These are phyloP conservation scores for Zophobas morio DNA, from an alignment of 1,140 invertebrate species.

Conservation along the genomic window DNA sequence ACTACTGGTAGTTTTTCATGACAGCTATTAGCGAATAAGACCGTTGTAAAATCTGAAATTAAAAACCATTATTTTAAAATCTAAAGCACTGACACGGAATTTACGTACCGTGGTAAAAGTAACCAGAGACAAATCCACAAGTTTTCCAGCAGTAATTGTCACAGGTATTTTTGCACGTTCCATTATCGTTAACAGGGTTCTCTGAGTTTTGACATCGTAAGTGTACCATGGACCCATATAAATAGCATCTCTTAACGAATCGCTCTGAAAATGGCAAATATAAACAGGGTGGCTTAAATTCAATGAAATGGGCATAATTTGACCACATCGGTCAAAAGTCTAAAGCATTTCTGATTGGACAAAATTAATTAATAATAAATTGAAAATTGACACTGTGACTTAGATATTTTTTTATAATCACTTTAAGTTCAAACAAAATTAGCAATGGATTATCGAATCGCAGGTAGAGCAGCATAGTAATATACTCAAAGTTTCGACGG, in stretches of 20 bases:
- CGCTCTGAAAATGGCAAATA: constrained; percentile 46
- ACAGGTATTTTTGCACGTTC: constrained; percentile 49
- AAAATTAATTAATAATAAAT: no score
- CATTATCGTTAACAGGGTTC: constrained; percentile 49
- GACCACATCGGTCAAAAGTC: no score
- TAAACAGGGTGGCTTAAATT: background rate
- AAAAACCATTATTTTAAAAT: constrained; percentile 41
- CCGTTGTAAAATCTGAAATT: constrained; percentile 18
- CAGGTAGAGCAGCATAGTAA: no score
- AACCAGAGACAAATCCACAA: constrained; percentile 40
- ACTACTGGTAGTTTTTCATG: constrained; percentile 20
- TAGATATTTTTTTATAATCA: constrained; percentile 29
- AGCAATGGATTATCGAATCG: no score
- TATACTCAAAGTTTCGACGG: no score
- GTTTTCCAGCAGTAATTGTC: constrained; percentile 38
- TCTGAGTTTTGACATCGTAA: constrained; percentile 45
- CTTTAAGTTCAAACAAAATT: constrained; percentile 59
- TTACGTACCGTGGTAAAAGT: constrained; percentile 43
- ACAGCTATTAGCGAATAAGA: constrained; percentile 22
- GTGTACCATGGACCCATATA: constrained; percentile 47
- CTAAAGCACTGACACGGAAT: no score
- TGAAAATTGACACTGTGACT: no score
- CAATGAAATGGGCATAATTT: no score
- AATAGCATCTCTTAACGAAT: constrained; percentile 45
- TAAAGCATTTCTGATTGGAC: no score